Percentiles rank a stretch among this genome's conserved stretches.
phyloP scores from a whole-genome alignment of 2,888 invertebrate genomes.

The Tubulanus polymorphus region DNA sequence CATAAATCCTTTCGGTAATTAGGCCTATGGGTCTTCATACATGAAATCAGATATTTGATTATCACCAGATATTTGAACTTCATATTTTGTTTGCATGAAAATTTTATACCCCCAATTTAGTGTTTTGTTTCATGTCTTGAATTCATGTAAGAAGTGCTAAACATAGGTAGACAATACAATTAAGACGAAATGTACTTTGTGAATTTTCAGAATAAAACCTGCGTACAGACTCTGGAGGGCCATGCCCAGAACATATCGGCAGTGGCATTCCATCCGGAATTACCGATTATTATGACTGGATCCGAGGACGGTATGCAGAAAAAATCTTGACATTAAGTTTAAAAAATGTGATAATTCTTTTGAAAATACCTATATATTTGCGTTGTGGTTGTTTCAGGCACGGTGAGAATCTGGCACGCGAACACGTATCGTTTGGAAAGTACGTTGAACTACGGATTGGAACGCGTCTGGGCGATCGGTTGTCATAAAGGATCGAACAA shows the following conservation, averaged over 20 bases:
- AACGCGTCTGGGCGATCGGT: conserved; percentile 95
- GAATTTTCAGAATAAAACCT: conserved; percentile 96
- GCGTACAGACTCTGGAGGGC: conserved; percentile 95
- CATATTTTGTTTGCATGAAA: too few relatives aligned
- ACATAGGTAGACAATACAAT: too few relatives aligned
- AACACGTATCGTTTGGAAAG: conserved; percentile 96
- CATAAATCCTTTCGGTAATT: too few relatives aligned
- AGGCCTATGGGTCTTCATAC: too few relatives aligned
- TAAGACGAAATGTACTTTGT: too few relatives aligned
- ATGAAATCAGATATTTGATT: too few relatives aligned
- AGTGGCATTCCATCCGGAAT: conserved; percentile 96
- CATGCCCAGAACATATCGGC: conserved; percentile 88
- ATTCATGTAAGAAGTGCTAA: too few relatives aligned
- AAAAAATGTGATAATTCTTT: background rate
- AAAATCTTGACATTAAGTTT: background rate
- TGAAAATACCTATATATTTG: background rate
- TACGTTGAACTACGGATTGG: conserved; percentile 95
- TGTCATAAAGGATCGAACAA: conserved; percentile 92
- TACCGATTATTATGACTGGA: conserved; percentile 93
- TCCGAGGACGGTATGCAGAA: conserved; percentile 74
- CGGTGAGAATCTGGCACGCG: conserved; percentile 96
- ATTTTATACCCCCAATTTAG: too few relatives aligned
- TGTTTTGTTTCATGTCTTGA: too few relatives aligned
- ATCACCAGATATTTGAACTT: too few relatives aligned
- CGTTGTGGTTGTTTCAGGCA: conserved; percentile 60